These are phyloP conservation scores for Eupithecia centaureata DNA, from an alignment of 2,888 invertebrate genomes.

Conservation along the genomic window DNA sequence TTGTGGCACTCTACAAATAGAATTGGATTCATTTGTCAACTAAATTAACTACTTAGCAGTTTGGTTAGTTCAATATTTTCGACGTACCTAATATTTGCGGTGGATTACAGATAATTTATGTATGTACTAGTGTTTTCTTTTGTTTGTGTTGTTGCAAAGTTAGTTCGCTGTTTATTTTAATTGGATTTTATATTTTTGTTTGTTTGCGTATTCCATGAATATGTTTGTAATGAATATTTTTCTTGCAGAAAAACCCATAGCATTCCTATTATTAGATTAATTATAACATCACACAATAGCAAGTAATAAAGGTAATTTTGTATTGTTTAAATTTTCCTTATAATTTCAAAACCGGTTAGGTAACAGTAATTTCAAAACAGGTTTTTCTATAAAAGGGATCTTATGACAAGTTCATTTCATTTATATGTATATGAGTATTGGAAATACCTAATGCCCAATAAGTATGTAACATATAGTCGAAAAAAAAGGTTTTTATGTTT, in stretches of 20 bases:
- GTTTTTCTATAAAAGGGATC: background rate
- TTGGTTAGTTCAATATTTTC: conserved; percentile 18
- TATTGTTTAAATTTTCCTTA: conserved; percentile 2
- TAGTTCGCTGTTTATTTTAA: background rate
- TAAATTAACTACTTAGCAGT: conserved; percentile 5
- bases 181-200: background rate
- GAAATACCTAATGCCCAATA: background rate
- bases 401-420: too few relatives aligned
- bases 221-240: background rate
- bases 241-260: too few relatives aligned
- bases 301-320: background rate
- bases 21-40: conserved; percentile 13
- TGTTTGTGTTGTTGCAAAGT: background rate
- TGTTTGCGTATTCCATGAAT: background rate
- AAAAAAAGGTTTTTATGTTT: too few relatives aligned
- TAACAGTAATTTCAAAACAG: background rate
- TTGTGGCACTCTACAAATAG: conserved; percentile 17
- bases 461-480: too few relatives aligned
- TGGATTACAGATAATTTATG: background rate
- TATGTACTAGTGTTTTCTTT: background rate
- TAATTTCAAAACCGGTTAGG: background rate
- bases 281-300: background rate
- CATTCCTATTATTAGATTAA: background rate
- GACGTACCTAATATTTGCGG: background rate
- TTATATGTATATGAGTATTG: too few relatives aligned